Evolutionary conservation across 2,888 invertebrate genomes (phyloP).

Genomic region (Pterobdella sp.): DNA sequence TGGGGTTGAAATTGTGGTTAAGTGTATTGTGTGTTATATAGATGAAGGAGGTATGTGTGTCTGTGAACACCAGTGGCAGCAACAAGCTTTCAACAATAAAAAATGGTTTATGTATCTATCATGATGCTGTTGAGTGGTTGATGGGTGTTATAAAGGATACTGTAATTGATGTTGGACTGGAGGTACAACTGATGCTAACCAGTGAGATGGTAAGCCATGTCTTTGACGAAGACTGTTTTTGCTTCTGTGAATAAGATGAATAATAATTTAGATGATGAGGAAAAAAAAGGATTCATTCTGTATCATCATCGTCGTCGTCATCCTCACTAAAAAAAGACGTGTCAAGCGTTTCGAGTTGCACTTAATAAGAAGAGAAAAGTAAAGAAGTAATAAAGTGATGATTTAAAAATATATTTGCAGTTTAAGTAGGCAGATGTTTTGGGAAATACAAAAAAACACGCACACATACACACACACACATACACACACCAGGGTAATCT

Average conservation of each 20-base stretch:
- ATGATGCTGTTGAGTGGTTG: not conserved
- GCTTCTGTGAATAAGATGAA: constrained; percentile 30
- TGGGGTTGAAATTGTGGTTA: not conserved
- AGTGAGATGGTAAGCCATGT: constrained; percentile 42
- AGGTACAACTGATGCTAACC: no score
- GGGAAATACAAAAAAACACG: no score
- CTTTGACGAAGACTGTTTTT: constrained; percentile 40
- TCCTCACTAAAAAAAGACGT: no score
- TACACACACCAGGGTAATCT: constrained; percentile 33
- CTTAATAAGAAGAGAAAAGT: no score
- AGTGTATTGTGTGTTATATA: not conserved
- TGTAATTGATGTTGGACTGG: no score
- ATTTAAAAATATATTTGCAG: not conserved
- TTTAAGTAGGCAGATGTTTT: not conserved
- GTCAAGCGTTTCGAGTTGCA: no score
- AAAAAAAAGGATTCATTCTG: no score
- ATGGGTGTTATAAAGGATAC: no score
- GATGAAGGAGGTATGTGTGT: no score
- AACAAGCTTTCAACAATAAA: not conserved
- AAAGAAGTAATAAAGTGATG: not conserved
- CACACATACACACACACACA: no score
- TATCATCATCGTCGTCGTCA: no score
- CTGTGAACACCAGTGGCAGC: not conserved
- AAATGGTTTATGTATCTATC: not conserved
- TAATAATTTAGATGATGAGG: no score